These are phyloP conservation scores for Dynastes grantii DNA, from an alignment of 2,888 invertebrate genomes.

Conservation along the genomic window DNA sequence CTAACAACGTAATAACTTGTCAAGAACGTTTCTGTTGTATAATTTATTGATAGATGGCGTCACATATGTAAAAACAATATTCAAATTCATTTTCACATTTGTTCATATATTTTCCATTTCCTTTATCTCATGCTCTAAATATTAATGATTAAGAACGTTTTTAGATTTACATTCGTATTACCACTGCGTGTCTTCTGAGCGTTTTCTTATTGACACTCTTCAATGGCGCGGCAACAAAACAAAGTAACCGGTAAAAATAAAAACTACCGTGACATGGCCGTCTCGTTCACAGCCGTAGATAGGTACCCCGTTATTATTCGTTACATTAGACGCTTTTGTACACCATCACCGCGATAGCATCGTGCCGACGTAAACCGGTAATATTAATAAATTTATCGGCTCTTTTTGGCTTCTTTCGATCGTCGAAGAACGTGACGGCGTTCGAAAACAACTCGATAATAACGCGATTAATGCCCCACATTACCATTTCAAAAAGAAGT, in stretches of 20 bases:
- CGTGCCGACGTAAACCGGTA: constrained; percentile 1
- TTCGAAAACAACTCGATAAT: constrained; percentile 28
- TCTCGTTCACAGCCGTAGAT: background rate
- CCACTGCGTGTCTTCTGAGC: too few species aligned
- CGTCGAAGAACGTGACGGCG: background rate
- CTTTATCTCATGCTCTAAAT: too few species aligned
- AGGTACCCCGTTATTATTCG: constrained; percentile 9
- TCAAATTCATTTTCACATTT: too few species aligned
- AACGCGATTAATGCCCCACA: constrained; percentile 27
- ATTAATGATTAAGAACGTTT: too few species aligned
- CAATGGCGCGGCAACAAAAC: too few species aligned
- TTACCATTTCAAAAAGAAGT: constrained; percentile 15
- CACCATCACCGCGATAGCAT: background rate
- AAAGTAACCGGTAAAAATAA: background rate
- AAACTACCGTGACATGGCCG: background rate
- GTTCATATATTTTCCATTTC: too few species aligned
- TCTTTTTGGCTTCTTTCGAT: background rate
- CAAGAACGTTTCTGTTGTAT: too few species aligned
- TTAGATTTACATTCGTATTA: too few species aligned
- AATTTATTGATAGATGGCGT: too few species aligned
- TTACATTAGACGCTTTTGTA: background rate
- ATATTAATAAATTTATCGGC: constrained; percentile 2
- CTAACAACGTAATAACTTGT: too few species aligned
- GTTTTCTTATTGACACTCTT: too few species aligned
- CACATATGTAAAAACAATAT: too few species aligned